Conservation (phyloP, 2,888 invertebrate genomes). For the Steinernema carpocapsae region DNA sequence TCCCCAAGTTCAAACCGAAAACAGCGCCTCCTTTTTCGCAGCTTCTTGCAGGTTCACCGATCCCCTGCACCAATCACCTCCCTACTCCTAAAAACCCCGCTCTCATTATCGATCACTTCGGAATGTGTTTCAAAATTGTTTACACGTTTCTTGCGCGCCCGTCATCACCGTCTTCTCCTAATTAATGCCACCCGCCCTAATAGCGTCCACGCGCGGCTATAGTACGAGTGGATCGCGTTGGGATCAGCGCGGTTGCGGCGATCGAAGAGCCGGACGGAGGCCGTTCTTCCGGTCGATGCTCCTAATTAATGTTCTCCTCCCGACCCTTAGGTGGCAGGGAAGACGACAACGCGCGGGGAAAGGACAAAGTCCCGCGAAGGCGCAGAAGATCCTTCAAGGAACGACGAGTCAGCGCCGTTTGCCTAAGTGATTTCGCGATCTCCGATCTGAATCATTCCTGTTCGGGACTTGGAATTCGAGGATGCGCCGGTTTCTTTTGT, state of each 20-base stretch:
- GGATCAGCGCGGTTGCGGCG: background rate
- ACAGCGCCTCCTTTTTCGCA: too few species aligned
- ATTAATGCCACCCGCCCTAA: conserved; percentile 7
- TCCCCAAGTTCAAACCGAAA: too few species aligned
- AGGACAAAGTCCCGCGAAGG: background rate
- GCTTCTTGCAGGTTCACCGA: too few species aligned
- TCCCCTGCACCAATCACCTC: too few species aligned
- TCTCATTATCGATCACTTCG: background rate
- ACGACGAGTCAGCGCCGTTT: background rate
- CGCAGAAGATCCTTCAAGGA: background rate
- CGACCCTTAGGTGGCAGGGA: background rate
- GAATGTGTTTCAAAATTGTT: conserved; percentile 20
- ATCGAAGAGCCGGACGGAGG: conserved; percentile 7
- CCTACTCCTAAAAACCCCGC: background rate
- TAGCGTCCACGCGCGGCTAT: conserved; percentile 1
- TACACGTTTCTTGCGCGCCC: conserved; percentile 12
- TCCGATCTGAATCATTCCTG: conserved; percentile 12
- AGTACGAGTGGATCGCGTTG: conserved; percentile 1
- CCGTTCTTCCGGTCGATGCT: conserved; percentile 32
- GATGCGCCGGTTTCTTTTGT: too few species aligned
- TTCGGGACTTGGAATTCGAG: background rate
- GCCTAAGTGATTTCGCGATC: conserved; percentile 1
- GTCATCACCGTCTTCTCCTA: background rate
- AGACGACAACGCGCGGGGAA: conserved; percentile 1
- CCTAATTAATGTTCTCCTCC: conserved; percentile 17